phyloP scores from a whole-genome alignment of 2,888 invertebrate genomes.

The Eupithecia vulgata region DNA sequence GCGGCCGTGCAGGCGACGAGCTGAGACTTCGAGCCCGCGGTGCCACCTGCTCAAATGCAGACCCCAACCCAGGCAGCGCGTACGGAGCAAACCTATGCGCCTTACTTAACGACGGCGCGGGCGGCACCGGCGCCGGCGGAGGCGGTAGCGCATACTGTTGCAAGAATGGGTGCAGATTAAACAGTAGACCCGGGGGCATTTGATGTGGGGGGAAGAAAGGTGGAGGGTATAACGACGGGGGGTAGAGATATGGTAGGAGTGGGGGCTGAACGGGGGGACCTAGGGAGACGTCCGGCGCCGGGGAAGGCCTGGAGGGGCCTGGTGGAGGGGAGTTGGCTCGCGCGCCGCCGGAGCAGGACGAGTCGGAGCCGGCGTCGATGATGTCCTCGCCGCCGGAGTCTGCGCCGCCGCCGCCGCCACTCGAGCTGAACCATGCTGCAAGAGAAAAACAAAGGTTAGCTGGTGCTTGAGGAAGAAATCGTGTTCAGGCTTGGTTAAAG shows the following conservation, averaged over 20 bases:
- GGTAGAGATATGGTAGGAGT: constrained; percentile 96
- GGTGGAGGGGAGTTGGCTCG: constrained; percentile 81
- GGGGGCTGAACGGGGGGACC: constrained; percentile 97
- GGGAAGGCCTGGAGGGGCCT: constrained; percentile 87
- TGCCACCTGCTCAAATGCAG: constrained; percentile 95
- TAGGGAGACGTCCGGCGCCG: constrained; percentile 96
- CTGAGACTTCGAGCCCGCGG: constrained; percentile 88
- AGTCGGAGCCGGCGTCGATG: constrained; percentile 88
- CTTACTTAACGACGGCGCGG: constrained; percentile 86
- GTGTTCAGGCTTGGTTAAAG: not conserved
- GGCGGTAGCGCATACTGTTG: constrained; percentile 93
- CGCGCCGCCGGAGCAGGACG: constrained; percentile 88
- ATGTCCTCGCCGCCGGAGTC: constrained; percentile 86
- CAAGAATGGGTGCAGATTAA: constrained; percentile 94
- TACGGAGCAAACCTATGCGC: constrained; percentile 94
- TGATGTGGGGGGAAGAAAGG: constrained; percentile 89
- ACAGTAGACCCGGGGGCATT: constrained; percentile 92
- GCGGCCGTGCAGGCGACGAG: constrained; percentile 82
- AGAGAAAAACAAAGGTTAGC: constrained; percentile 26
- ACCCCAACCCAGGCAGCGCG: constrained; percentile 90
- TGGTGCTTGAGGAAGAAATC: not conserved
- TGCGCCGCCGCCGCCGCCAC: constrained; percentile 81
- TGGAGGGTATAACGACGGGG: constrained; percentile 93
- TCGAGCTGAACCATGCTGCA: constrained; percentile 87
- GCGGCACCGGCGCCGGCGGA: constrained; percentile 86